These are phyloP conservation scores for Vanacampus margaritifer DNA, from an alignment of 2,113 vertebrate genomes.

Conservation along the genomic window DNA sequence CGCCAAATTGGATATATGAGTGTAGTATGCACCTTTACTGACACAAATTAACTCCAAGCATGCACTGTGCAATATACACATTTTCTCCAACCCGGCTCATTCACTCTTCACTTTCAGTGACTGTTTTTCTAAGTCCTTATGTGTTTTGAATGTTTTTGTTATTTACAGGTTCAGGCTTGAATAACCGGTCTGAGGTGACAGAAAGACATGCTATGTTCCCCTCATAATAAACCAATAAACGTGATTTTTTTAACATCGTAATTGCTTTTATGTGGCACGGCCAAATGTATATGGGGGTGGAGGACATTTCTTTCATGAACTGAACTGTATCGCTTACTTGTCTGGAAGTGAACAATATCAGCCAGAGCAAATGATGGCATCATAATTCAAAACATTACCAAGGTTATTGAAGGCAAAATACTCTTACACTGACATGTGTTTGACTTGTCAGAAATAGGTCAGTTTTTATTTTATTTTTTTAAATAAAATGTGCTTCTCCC, in stretches of 20 bases:
- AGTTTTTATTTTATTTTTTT: constrained; percentile 31
- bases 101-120: constrained; percentile 5
- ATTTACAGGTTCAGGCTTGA: constrained; percentile 41
- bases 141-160: constrained; percentile 17
- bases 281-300: constrained; percentile 30
- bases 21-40: background rate
- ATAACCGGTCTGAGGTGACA: constrained; percentile 30
- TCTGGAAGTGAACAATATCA: constrained; percentile 51
- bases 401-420: constrained; percentile 26
- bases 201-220: constrained; percentile 4
- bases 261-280: constrained; percentile 27
- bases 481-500: constrained; percentile 32
- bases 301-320: constrained; percentile 53
- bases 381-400: constrained; percentile 56
- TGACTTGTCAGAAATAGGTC: constrained; percentile 63
- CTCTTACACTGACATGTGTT: no score
- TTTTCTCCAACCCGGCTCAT: background rate
- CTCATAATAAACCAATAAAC: constrained; percentile 15
- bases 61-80: background rate
- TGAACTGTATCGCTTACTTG: constrained; percentile 43
- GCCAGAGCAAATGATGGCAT: constrained; percentile 50
- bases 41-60: background rate
- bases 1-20: background rate
- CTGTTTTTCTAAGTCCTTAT: constrained; percentile 22
- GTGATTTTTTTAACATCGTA: constrained; percentile 13